phyloP scores from a whole-genome alignment of 2,113 vertebrate genomes.

The Melierax canorus region DNA sequence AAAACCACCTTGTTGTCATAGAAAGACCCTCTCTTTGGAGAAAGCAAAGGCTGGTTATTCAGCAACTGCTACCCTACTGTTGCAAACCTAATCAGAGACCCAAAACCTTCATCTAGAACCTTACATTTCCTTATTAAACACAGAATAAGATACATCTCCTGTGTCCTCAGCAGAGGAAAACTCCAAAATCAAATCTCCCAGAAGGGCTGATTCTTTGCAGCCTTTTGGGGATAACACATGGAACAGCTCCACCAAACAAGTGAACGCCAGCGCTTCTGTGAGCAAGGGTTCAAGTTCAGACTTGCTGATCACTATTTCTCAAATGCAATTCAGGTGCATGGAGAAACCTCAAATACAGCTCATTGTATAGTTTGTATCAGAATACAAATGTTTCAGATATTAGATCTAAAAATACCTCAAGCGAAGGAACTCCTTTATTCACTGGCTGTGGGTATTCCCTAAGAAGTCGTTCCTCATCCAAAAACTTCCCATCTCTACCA shows the following conservation, averaged over 20 bases:
- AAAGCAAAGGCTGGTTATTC: neutral
- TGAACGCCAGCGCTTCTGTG: neutral
- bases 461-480: slow-evolving; percentile 90
- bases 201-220: neutral
- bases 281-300: neutral
- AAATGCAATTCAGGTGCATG: neutral
- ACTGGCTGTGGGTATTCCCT: slow-evolving; percentile 88
- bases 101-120: neutral
- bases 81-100: neutral
- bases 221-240: neutral
- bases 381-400: neutral
- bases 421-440: slow-evolving; percentile 83
- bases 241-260: neutral
- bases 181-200: neutral
- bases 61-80: neutral
- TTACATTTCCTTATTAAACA: neutral
- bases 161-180: neutral
- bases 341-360: neutral
- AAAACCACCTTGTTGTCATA: no score
- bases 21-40: neutral
- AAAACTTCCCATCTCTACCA: slow-evolving; percentile 87
- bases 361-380: neutral
- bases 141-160: neutral
- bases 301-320: neutral
- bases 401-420: slow-evolving; percentile 80